phyloP scores from a whole-genome alignment of 2,113 vertebrate species.

The Falcunculus frontatus region DNA sequence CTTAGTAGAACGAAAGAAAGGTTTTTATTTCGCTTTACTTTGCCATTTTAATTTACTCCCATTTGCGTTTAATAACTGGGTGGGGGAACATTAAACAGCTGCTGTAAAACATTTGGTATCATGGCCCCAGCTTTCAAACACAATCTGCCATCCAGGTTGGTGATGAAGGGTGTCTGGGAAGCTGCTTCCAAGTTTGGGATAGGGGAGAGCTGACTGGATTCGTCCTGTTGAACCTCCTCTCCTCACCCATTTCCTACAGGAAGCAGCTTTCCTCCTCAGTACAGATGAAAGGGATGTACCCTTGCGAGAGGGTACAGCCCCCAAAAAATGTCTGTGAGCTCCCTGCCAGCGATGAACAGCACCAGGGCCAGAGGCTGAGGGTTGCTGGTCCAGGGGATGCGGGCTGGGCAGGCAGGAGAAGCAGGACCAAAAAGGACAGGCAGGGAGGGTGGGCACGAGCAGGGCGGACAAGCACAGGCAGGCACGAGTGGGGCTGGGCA shows the following conservation, averaged over 20 bases:
- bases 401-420: background rate
- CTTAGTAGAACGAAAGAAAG: constrained; percentile 58
- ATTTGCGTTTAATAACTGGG: constrained; percentile 70
- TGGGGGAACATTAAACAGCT: constrained; percentile 66
- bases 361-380: background rate
- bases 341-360: background rate
- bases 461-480: background rate
- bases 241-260: background rate
- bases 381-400: accelerated
- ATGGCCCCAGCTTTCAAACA: background rate
- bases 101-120: constrained; percentile 47
- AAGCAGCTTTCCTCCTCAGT: background rate
- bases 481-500: background rate
- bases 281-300: background rate
- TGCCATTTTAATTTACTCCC: constrained; percentile 67
- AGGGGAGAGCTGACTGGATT: background rate
- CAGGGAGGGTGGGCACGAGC: too few species aligned
- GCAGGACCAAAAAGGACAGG: too few species aligned
- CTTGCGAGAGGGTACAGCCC: background rate
- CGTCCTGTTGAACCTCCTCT: background rate
- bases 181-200: background rate
- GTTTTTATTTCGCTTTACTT: constrained; percentile 66
- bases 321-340: background rate
- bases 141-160: background rate
- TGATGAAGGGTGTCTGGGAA: background rate